A percentile compares a stretch with the other conserved stretches of the same genome.
phyloP scores from a whole-genome alignment of 2,113 vertebrate genomes.

The Prunella fulvescens region DNA sequence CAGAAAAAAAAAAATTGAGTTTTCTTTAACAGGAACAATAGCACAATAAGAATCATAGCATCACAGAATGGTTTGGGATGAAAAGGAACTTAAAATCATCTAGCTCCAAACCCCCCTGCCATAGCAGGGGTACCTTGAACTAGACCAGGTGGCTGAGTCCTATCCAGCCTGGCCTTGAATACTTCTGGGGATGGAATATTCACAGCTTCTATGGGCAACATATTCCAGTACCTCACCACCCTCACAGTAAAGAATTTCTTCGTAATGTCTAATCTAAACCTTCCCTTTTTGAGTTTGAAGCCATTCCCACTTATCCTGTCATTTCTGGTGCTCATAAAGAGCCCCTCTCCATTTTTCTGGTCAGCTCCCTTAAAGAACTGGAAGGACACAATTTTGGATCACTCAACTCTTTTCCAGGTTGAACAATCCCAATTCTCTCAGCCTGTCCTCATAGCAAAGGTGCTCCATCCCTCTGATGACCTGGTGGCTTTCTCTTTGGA shows the following conservation, averaged over 20 bases:
- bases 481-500: neutral
- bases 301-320: neutral
- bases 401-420: neutral
- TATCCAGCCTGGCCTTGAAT: neutral
- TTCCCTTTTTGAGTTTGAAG: neutral
- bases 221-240: neutral
- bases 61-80: neutral
- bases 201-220: neutral
- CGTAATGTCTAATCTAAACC: neutral
- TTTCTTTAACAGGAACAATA: neutral
- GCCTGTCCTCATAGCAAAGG: neutral
- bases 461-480: neutral
- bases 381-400: neutral
- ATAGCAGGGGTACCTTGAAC: neutral
- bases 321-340: accelerated
- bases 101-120: neutral
- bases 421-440: neutral
- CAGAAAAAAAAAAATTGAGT: neutral
- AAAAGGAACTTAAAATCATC: neutral
- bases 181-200: neutral
- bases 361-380: neutral
- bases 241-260: neutral
- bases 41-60: neutral
- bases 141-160: neutral
- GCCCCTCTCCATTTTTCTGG: neutral